Evolutionary conservation across 2,797 vertebrate genomes (phyloP).

Genomic region (Lutra lutra): DNA sequence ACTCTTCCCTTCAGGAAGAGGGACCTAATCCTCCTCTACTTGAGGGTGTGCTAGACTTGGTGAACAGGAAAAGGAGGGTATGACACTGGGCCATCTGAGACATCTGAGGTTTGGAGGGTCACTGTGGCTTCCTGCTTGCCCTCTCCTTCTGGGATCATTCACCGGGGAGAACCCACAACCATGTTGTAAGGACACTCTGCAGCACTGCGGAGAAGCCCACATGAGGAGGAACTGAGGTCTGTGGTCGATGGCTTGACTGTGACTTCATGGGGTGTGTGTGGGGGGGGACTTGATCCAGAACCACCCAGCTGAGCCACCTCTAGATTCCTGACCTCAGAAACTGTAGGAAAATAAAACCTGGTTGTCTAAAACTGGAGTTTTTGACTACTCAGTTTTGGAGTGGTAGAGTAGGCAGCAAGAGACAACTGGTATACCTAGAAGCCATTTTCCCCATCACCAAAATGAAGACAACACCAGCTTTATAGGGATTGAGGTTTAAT

Average conservation of each 20-base stretch:
- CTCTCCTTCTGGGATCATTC: background rate
- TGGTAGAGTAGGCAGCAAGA: background rate
- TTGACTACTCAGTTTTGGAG: background rate
- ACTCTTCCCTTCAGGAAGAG: background rate
- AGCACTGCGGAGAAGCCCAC: accelerated
- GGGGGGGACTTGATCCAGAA: background rate
- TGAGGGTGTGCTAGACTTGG: background rate
- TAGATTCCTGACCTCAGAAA: background rate
- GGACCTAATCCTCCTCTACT: background rate
- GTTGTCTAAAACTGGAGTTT: background rate
- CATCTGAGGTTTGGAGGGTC: background rate
- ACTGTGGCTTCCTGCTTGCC: background rate
- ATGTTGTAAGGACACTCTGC: too few species aligned
- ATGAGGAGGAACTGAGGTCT: background rate
- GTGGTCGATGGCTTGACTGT: too few species aligned
- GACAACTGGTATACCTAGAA: background rate
- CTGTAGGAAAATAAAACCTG: background rate
- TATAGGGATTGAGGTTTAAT: background rate
- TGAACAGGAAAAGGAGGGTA: background rate
- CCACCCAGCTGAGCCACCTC: background rate
- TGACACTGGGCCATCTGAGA: background rate
- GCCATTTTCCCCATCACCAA: background rate
- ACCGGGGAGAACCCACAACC: accelerated
- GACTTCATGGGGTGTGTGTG: background rate
- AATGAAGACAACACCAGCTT: background rate